Evolutionary conservation across 2,888 invertebrate species (phyloP).

Genomic region (Ormyrus nitidulus): DNA sequence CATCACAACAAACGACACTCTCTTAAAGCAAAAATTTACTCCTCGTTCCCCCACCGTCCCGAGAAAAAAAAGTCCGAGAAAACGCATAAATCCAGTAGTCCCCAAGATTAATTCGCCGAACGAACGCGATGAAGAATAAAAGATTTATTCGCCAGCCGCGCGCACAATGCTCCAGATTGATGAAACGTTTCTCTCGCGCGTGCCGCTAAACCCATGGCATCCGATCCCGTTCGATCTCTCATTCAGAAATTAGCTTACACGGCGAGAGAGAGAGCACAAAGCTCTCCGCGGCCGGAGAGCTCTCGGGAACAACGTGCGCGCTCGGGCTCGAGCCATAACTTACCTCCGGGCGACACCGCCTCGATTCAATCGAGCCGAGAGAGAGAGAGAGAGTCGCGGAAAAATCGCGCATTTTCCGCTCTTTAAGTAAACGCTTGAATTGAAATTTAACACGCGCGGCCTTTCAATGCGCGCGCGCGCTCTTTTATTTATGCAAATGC

Average conservation of each 20-base stretch:
- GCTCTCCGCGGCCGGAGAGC: slow-evolving; percentile 58
- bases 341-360: slow-evolving; percentile 62
- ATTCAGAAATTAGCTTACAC: slow-evolving; percentile 58
- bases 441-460: slow-evolving; percentile 24
- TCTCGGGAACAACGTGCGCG: slow-evolving; percentile 65
- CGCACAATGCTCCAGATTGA: slow-evolving; percentile 24
- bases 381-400: not conserved
- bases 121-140: not conserved
- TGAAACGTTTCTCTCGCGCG: slow-evolving; percentile 21
- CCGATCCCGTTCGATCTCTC: slow-evolving; percentile 52
- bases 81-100: not conserved
- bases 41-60: not conserved
- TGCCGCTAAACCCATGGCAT: slow-evolving; percentile 8
- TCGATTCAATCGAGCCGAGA: slow-evolving; percentile 28
- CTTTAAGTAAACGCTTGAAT: slow-evolving; percentile 36
- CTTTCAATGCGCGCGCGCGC: not conserved
- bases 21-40: not conserved
- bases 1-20: too few species aligned
- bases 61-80: not conserved
- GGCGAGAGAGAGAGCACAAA: slow-evolving; percentile 57
- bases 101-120: slow-evolving; percentile 1
- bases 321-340: slow-evolving; percentile 59
- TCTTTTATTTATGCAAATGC: slow-evolving; percentile 21
- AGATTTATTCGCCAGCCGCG: not conserved
- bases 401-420: slow-evolving; percentile 32